Conservation (phyloP, 2,797 vertebrate species). For the Sarcoramphus papa region DNA sequence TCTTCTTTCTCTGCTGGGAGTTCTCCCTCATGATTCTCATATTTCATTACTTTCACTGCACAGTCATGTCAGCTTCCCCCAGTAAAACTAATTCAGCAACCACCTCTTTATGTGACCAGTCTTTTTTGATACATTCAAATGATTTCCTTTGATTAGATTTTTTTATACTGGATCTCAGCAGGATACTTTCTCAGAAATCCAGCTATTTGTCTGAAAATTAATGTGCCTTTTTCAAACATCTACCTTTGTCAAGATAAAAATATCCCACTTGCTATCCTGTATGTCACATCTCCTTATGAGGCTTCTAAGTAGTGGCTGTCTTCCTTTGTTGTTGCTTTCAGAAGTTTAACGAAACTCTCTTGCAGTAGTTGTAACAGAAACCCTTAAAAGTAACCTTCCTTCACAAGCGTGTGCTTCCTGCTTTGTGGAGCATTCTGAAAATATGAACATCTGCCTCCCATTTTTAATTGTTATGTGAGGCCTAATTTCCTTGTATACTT, state of each 20-base stretch:
- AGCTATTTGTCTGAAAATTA: neutral
- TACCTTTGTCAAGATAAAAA: conserved; percentile 17
- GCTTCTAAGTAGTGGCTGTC: neutral
- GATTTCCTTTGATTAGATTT: neutral
- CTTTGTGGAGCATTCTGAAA: neutral
- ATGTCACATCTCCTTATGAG: neutral
- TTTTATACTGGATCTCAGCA: neutral
- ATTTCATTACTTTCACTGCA: neutral
- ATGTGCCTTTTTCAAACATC: neutral
- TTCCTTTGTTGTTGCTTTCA: neutral
- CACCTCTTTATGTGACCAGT: neutral
- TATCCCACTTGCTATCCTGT: neutral
- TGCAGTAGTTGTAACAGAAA: neutral
- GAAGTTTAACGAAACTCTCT: neutral
- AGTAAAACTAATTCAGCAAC: neutral
- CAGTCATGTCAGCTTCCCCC: neutral
- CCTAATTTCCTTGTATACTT: neutral
- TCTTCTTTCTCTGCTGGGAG: neutral
- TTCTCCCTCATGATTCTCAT: neutral
- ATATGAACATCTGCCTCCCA: neutral
- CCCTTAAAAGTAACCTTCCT: neutral
- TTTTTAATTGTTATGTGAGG: neutral
- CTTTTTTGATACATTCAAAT: neutral
- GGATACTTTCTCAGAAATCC: neutral
- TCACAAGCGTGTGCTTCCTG: neutral